A percentile compares a stretch with the other conserved stretches of the same genome.
These are phyloP conservation scores for Sisyra terminalis DNA, from an alignment of 2,888 invertebrate species.

Conservation along the genomic window DNA sequence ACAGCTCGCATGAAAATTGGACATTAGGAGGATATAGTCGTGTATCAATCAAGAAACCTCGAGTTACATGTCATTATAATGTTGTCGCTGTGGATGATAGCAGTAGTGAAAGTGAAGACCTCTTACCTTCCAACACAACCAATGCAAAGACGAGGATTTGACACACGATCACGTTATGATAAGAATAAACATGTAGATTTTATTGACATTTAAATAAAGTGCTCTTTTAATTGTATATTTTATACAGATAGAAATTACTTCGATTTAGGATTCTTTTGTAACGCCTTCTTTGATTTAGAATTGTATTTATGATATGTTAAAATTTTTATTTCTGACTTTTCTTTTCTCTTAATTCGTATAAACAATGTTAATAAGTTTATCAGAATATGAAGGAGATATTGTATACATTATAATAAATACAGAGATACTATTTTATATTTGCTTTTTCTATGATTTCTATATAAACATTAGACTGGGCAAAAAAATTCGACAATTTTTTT, in stretches of 20 bases:
- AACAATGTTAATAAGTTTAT: too few species aligned
- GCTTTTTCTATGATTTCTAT: too few species aligned
- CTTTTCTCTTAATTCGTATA: too few species aligned
- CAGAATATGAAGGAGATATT: too few species aligned
- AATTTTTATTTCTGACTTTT: neutral
- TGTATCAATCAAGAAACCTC: conserved; percentile 29
- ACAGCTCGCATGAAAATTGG: conserved; percentile 20
- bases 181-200: neutral
- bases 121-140: neutral
- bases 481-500: too few species aligned
- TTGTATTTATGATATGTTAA: neutral
- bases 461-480: too few species aligned
- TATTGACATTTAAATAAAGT: conserved; percentile 1
- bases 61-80: conserved; percentile 29
- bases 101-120: conserved; percentile 23
- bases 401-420: too few species aligned
- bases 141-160: conserved; percentile 5
- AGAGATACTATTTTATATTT: too few species aligned
- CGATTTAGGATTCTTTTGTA: too few species aligned
- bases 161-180: conserved; percentile 2
- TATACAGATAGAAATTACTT: conserved; percentile 1
- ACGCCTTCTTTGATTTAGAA: neutral
- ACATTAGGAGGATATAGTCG: conserved; percentile 24
- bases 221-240: conserved; percentile 6
- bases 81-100: conserved; percentile 27